Conservation (phyloP, 2,888 invertebrate genomes). For the Ormyrus pomaceus region DNA sequence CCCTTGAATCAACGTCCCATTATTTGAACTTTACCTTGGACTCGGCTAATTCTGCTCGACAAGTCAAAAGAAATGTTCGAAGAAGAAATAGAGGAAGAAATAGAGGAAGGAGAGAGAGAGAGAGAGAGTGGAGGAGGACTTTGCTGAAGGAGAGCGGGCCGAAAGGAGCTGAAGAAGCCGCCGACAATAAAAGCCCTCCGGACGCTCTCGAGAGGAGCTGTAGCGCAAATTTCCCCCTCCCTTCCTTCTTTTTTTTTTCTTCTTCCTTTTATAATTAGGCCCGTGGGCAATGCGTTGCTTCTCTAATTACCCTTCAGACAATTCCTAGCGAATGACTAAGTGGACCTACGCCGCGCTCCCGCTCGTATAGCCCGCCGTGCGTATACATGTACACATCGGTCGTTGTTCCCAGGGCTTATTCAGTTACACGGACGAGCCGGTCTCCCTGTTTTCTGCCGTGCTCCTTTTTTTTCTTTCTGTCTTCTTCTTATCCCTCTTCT, state of each 20-base stretch:
- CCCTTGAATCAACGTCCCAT: background rate
- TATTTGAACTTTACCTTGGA: constrained; percentile 35
- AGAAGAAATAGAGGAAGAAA: background rate
- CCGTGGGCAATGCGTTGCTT: constrained; percentile 72
- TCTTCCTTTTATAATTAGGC: constrained; percentile 71
- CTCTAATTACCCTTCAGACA: constrained; percentile 75
- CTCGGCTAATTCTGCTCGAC: background rate
- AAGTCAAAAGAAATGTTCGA: background rate
- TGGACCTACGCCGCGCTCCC: constrained; percentile 57
- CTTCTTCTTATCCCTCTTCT: constrained; percentile 4
- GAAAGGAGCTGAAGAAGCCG: constrained; percentile 29
- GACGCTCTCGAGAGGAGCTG: background rate
- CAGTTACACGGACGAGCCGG: constrained; percentile 60
- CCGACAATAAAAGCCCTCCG: constrained; percentile 18
- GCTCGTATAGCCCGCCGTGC: background rate
- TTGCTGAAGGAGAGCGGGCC: constrained; percentile 42
- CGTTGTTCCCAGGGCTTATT: constrained; percentile 67
- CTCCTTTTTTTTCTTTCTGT: constrained; percentile 15
- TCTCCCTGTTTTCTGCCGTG: background rate
- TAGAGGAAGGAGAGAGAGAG: constrained; percentile 30
- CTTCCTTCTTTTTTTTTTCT: background rate
- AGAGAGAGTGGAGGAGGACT: constrained; percentile 22
- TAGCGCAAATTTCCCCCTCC: background rate
- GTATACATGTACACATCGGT: background rate
- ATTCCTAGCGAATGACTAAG: constrained; percentile 71